A percentile compares a stretch with the other conserved stretches of the same genome.
phyloP scores from a whole-genome alignment of 2,888 invertebrate genomes.

The Ophion slaviceki region DNA sequence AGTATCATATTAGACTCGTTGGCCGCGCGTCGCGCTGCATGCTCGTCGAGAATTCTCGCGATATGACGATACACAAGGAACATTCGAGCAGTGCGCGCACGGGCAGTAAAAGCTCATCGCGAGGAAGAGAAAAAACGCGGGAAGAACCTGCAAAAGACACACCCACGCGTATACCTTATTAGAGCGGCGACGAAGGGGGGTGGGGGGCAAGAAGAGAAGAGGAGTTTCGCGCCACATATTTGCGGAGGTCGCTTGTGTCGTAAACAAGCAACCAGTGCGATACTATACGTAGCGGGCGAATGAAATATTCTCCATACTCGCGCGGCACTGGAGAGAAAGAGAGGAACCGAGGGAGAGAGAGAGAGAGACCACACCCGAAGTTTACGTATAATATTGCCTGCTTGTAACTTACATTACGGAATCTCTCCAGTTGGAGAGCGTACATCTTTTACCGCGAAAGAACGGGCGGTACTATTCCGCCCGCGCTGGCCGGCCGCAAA shows the following conservation, averaged over 20 bases:
- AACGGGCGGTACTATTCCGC: constrained; percentile 40
- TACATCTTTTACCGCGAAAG: constrained; percentile 43
- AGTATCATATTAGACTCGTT: constrained; percentile 35
- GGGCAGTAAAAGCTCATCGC: constrained; percentile 69
- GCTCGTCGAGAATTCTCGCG: constrained; percentile 61
- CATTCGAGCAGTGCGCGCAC: constrained; percentile 36
- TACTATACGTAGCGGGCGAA: constrained; percentile 71
- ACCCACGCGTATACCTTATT: constrained; percentile 69
- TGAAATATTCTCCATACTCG: constrained; percentile 48
- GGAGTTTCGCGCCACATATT: constrained; percentile 75
- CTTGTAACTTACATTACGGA: constrained; percentile 55
- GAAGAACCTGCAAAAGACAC: constrained; percentile 70
- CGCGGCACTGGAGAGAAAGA: constrained; percentile 37
- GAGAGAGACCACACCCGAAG: constrained; percentile 73
- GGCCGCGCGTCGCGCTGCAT: neutral
- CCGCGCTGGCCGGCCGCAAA: constrained; percentile 36
- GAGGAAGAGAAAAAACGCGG: constrained; percentile 49
- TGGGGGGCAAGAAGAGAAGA: constrained; percentile 34
- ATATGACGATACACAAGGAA: constrained; percentile 67
- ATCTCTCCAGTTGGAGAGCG: constrained; percentile 39
- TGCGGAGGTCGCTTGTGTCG: constrained; percentile 76
- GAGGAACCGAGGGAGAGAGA: constrained; percentile 13
- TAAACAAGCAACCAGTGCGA: constrained; percentile 73
- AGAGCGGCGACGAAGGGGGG: neutral
- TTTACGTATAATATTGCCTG: constrained; percentile 32